A percentile compares a stretch with the other conserved stretches of the same genome.
These are phyloP conservation scores for Anoplius nigerrimus DNA, from an alignment of 2,888 invertebrate genomes.

Conservation along the genomic window DNA sequence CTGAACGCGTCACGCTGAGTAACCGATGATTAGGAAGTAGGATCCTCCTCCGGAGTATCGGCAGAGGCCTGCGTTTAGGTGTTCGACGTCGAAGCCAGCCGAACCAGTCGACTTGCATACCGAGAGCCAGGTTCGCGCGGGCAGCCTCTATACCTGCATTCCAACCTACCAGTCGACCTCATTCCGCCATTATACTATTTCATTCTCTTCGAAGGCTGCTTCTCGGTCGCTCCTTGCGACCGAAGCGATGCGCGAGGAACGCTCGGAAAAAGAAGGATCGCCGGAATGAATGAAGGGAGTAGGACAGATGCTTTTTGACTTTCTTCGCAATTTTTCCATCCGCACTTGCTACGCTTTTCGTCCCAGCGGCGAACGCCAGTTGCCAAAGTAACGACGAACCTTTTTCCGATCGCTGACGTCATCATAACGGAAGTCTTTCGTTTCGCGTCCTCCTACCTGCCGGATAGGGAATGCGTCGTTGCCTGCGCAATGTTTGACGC, in stretches of 20 bases:
- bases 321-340: too few relatives aligned
- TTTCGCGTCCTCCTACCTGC: too few relatives aligned
- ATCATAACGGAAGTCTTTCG: too few relatives aligned
- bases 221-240: slow-evolving; percentile 5
- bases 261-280: slow-evolving; percentile 5
- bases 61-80: slow-evolving; percentile 42
- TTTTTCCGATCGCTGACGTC: too few relatives aligned
- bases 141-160: slow-evolving; percentile 68
- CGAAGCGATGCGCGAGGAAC: not conserved
- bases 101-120: slow-evolving; percentile 62
- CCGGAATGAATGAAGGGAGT: not conserved
- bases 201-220: slow-evolving; percentile 51
- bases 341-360: too few relatives aligned
- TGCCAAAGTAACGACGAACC: too few relatives aligned
- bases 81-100: slow-evolving; percentile 43
- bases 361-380: not conserved
- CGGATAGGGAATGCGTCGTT: too few relatives aligned
- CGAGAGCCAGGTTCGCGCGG: slow-evolving; percentile 57
- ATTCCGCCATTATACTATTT: slow-evolving; percentile 68
- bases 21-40: not conserved
- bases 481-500: too few relatives aligned
- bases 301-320: too few relatives aligned
- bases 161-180: slow-evolving; percentile 70
- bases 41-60: slow-evolving; percentile 13
- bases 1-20: too few relatives aligned